Percentiles rank a stretch among this genome's conserved stretches.
phyloP scores from a whole-genome alignment of 1,140 invertebrate genomes.

The Carcinoscorpius rotundicauda region DNA sequence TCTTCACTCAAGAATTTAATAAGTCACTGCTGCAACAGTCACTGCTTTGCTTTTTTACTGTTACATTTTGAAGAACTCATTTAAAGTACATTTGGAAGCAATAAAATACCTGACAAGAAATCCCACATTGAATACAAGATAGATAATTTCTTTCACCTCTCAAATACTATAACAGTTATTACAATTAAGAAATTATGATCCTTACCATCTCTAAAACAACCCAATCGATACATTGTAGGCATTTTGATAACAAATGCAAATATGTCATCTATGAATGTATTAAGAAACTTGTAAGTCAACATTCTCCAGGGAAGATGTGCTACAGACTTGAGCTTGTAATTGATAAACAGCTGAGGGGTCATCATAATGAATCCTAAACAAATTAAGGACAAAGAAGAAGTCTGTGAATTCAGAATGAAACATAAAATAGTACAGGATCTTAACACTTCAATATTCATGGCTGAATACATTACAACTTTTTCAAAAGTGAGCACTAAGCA shows the following conservation, averaged over 20 bases:
- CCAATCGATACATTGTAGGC: conserved; percentile 87
- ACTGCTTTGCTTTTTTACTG: no score
- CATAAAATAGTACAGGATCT: no score
- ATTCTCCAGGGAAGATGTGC: conserved; percentile 98
- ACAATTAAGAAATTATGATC: conserved; percentile 10
- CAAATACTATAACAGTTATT: not conserved
- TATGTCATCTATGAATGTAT: conserved; percentile 99
- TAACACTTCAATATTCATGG: no score
- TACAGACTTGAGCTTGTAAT: conserved; percentile 98
- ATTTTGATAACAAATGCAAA: conserved; percentile 99
- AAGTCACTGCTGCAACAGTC: no score
- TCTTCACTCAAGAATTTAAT: no score
- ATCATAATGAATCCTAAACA: conserved; percentile 92
- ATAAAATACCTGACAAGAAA: no score
- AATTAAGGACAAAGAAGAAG: conserved; percentile 9
- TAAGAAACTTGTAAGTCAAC: conserved; percentile 99
- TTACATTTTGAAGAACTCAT: no score
- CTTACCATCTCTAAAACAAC: conserved; percentile 90
- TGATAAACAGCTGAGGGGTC: conserved; percentile 98
- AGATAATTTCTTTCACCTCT: no score
- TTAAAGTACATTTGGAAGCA: no score
- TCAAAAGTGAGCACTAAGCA: no score
- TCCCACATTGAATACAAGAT: no score
- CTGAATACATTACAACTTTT: no score
- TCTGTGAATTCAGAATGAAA: not conserved